Evolutionary conservation across 1,140 invertebrate genomes (phyloP).

Genomic region (Drosophila chauvacae): DNA sequence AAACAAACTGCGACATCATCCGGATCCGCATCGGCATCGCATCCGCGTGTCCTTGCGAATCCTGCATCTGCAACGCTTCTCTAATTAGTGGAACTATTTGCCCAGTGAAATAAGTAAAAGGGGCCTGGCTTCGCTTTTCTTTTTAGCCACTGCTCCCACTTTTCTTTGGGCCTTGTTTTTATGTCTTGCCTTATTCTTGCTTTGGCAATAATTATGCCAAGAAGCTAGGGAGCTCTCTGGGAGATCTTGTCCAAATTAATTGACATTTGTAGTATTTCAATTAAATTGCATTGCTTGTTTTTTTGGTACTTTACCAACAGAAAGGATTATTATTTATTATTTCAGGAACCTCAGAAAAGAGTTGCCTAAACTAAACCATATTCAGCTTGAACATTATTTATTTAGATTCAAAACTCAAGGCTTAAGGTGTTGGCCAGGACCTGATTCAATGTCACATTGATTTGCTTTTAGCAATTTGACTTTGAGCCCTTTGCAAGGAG

Average conservation of each 20-base stretch:
- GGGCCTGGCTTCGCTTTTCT: background rate
- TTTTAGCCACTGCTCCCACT: background rate
- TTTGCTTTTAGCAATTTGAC: constrained; percentile 13
- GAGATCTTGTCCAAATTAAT: constrained; percentile 9
- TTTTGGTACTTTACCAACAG: too few relatives aligned
- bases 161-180: constrained; percentile 1
- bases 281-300: background rate
- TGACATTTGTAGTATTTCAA: background rate
- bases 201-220: constrained; percentile 29
- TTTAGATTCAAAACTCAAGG: background rate
- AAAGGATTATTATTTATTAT: background rate
- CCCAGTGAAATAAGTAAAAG: constrained; percentile 19
- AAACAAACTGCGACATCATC: constrained; percentile 51
- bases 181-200: background rate
- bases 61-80: constrained; percentile 37
- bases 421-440: background rate
- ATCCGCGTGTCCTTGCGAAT: constrained; percentile 37
- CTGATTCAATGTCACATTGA: constrained; percentile 7
- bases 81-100: constrained; percentile 55
- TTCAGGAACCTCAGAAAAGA: background rate
- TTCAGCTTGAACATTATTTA: background rate
- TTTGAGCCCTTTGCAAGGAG: constrained; percentile 9
- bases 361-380: too few relatives aligned
- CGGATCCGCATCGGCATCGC: constrained; percentile 13
- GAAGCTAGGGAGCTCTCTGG: constrained; percentile 2